A percentile compares a stretch with the other conserved stretches of the same genome.
Evolutionary conservation across 2,113 vertebrate species (phyloP).

Genomic region (Anhinga rufa): DNA sequence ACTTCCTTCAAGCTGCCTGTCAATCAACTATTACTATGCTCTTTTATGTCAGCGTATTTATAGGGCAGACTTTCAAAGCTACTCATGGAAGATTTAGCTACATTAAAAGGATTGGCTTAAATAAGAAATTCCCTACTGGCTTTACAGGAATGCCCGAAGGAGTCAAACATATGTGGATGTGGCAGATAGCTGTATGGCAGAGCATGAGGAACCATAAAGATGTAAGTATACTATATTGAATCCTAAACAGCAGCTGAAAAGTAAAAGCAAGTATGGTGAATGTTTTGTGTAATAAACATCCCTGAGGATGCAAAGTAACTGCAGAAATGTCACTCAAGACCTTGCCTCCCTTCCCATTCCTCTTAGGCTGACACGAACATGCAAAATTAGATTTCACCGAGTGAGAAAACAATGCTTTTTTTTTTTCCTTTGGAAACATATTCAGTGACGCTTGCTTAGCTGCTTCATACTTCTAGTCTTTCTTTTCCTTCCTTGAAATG

Average conservation of each 20-base stretch:
- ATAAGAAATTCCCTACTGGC: not conserved
- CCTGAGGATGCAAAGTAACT: not conserved
- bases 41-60: not conserved
- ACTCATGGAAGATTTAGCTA: not conserved
- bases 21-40: not conserved
- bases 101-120: not conserved
- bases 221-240: not conserved
- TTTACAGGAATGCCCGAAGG: not conserved
- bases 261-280: not conserved
- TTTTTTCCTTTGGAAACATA: not conserved
- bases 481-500: slow-evolving; percentile 35
- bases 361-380: not conserved
- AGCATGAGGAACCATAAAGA: not conserved
- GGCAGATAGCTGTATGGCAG: not conserved
- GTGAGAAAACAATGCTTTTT: not conserved
- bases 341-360: not conserved
- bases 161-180: not conserved
- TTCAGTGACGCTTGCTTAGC: not conserved
- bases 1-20: not conserved
- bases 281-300: not conserved
- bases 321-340: not conserved
- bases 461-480: slow-evolving; percentile 14
- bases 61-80: not conserved
- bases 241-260: not conserved
- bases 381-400: not conserved